Evolutionary conservation across 2,113 vertebrate genomes (phyloP), one percentile per base, ranked within the genome.

Genomic region (Syngnathus typhle): DNA sequence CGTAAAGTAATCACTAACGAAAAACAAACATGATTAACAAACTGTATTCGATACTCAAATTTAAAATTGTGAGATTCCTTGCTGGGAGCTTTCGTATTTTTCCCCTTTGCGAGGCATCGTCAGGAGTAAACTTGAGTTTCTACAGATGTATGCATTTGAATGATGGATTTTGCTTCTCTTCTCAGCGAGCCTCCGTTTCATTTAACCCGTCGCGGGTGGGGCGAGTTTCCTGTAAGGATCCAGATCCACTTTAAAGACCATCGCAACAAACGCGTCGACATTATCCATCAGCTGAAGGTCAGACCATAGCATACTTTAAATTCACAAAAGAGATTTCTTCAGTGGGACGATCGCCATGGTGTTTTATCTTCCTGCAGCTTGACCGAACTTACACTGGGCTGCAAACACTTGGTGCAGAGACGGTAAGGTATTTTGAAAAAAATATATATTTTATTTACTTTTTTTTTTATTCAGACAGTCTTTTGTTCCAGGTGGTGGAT

Each of bases 191-290:
- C 95, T 76, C 96, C 95, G 0, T 99, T 99, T 88, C 96, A 99
- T 80, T 89, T 99, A 84, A 99, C 95, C 15, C 93, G 96, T 60
- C 94, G 97, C 36, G 97, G 97, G 41, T 99, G 97, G 96, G 97
- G 97, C 73, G 97, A 99, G 82, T 99, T 99, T 89, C 97, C 96
- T 47, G 96, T 99, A 70, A 93, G 97, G 81, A 93, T 98, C 75
- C 96, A 99, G 91, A 96, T 99, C 83, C 96, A 99, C 83, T 99
- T 99, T 89, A 98, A 98, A 91, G 97, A 99, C 79, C 93, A 90
- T 82, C 94, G 95, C 83, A 99, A 99, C 92, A 99, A 99, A 88
- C 93, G 97, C 78, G 95, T 99, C 13, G 96, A 99, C 88, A 98
- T 99, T 89, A 99, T 99, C 82, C 97, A 99, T 86, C 94, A 96